Conservation (phyloP, 2,797 vertebrate genomes). For the Carapus acus region DNA sequence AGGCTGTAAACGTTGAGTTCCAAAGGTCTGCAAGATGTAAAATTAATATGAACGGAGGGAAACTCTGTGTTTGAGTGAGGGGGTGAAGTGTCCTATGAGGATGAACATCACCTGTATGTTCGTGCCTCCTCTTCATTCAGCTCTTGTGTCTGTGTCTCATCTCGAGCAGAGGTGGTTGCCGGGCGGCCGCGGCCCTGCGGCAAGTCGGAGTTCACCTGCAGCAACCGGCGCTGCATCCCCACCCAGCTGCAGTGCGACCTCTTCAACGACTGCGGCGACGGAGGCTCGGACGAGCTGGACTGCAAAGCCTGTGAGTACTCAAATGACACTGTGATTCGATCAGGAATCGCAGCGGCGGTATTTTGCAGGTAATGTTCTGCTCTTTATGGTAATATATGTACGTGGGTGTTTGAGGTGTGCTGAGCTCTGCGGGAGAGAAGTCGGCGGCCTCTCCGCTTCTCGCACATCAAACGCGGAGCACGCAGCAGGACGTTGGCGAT, state of each 20-base stretch:
- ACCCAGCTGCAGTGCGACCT: slow-evolving; percentile 87
- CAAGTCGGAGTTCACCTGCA: slow-evolving; percentile 91
- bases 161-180: slow-evolving; percentile 72
- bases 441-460: slow-evolving; percentile 44
- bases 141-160: too few species aligned
- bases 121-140: too few species aligned
- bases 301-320: slow-evolving; percentile 85
- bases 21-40: too few species aligned
- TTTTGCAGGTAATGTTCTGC: slow-evolving; percentile 47
- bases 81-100: too few species aligned
- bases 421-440: slow-evolving; percentile 27
- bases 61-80: too few species aligned
- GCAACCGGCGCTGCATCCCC: slow-evolving; percentile 83
- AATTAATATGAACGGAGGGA: too few species aligned
- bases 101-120: too few species aligned
- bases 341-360: slow-evolving; percentile 14
- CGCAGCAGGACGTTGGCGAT: slow-evolving; percentile 52
- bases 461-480: slow-evolving; percentile 58
- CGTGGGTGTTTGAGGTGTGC: slow-evolving; percentile 40
- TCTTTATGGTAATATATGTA: slow-evolving; percentile 64
- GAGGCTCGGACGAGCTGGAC: slow-evolving; percentile 87
- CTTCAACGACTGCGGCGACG: slow-evolving; percentile 91
- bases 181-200: slow-evolving; percentile 84
- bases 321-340: slow-evolving; percentile 24
- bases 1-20: too few species aligned